phyloP scores from a whole-genome alignment of 2,797 vertebrate species.

The Hemitrygon akajei region DNA sequence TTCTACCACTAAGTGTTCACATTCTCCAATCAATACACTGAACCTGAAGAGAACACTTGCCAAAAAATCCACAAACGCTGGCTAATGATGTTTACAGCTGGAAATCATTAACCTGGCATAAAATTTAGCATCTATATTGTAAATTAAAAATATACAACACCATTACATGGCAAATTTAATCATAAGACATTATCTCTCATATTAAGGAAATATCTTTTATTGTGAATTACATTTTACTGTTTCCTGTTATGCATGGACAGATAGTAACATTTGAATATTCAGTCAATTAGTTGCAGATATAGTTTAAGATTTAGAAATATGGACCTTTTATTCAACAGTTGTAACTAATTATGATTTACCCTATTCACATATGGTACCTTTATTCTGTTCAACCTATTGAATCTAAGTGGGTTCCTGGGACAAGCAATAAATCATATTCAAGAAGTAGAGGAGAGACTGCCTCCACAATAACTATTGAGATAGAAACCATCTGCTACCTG shows the following conservation, averaged over 20 bases:
- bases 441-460: conserved; percentile 53
- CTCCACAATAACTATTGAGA: conserved; percentile 50
- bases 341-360: conserved; percentile 64
- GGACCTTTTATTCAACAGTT: conserved; percentile 49
- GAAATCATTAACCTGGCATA: conserved; percentile 28
- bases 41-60: neutral
- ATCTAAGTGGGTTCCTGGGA: conserved; percentile 56
- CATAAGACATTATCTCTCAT: conserved; percentile 26
- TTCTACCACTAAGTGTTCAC: neutral
- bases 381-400: conserved; percentile 62
- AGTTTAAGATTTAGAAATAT: conserved; percentile 54
- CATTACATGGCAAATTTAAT: conserved; percentile 33
- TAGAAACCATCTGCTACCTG: conserved; percentile 63
- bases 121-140: conserved; percentile 33
- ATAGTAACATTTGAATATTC: conserved; percentile 48
- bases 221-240: conserved; percentile 28
- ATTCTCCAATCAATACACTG: conserved; percentile 14
- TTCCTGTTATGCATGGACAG: conserved; percentile 21
- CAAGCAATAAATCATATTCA: conserved; percentile 56
- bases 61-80: neutral
- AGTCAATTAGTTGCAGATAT: conserved; percentile 53
- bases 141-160: conserved; percentile 29
- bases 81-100: conserved; percentile 29
- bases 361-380: conserved; percentile 61
- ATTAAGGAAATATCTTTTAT: conserved; percentile 37